These are phyloP conservation scores for Himalopsyche kuldschensis DNA, from an alignment of 2,888 invertebrate species.

Conservation along the genomic window DNA sequence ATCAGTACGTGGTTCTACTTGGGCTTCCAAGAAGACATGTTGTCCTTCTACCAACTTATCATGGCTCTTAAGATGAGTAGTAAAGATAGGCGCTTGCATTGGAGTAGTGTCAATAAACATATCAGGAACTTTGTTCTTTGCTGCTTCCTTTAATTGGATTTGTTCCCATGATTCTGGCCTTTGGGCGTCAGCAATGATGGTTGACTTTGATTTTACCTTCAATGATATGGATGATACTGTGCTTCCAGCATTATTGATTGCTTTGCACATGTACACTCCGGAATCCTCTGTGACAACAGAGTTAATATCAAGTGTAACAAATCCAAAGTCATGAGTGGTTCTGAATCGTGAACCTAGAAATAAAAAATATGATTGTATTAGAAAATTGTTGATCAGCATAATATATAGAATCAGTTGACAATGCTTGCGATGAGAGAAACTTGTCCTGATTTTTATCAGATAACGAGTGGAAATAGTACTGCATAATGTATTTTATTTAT, in stretches of 20 bases:
- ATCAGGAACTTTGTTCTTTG: constrained; percentile 86
- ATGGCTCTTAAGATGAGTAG: constrained; percentile 83
- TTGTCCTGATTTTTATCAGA: background rate
- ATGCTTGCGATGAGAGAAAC: background rate
- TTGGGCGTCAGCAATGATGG: constrained; percentile 80
- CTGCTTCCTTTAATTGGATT: constrained; percentile 88
- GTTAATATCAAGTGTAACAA: constrained; percentile 88
- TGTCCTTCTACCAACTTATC: constrained; percentile 85
- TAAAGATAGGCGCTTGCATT: constrained; percentile 94
- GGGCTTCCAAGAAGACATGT: constrained; percentile 84
- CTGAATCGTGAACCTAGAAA: constrained; percentile 78
- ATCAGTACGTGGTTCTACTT: constrained; percentile 88
- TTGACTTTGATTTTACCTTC: constrained; percentile 82
- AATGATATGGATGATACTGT: constrained; percentile 90
- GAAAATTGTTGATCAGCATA: background rate
- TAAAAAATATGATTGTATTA: background rate
- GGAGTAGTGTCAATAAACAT: constrained; percentile 84
- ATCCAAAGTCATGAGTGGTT: constrained; percentile 91
- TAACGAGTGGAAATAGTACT: too few species aligned
- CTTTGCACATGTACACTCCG: constrained; percentile 92
- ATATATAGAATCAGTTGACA: background rate
- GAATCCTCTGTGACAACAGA: constrained; percentile 87
- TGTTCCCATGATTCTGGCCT: constrained; percentile 92
- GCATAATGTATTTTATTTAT: too few species aligned
- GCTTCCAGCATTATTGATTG: constrained; percentile 91